Evolutionary conservation across 2,888 invertebrate genomes (phyloP), one percentile per base, ranked within the genome.

Genomic region (Rhagonycha fulva): DNA sequence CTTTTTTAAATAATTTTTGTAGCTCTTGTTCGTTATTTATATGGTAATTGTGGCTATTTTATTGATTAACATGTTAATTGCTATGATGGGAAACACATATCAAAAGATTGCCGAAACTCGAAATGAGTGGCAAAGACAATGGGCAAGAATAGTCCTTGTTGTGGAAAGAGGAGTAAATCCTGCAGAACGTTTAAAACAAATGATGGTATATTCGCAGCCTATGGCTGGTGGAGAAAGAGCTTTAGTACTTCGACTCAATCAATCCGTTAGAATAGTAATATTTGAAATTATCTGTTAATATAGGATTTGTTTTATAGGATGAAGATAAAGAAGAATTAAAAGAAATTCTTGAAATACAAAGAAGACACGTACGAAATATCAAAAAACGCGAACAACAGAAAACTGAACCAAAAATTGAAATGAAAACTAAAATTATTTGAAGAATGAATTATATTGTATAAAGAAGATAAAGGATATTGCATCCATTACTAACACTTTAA

Each of bases 71-170:
- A 97, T 99, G 97, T 90, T 99, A 88, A 99, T 99, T 84, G 98
- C 98, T 79, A 99, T 99, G 98, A 99, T 99, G 99, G 99, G 98
- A 0, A 98, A 98, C 88, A 99, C 99, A 3, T 99, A 99, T 87
- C 97, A 98, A 87, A 96, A 98, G 89, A 98, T 99, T 82, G 97
- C 97, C 0, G 97, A 98, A 88, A 98, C 98, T 0, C 92, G 96
- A 81, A 98, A 98, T 87, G 98, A 99, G 88, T 99, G 98, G 98
- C 98, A 98, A 88, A 89, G 99, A 85, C 95, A 95, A 90, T 99
- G 98, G 98, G 99, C 99, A 0, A 91, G 98, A 81, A 99, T 99
- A 78, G 98, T 99, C 47, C 89, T 99, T 79, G 98, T 99, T 60
- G 96, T 99, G 23, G 99, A 99, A 87, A 91, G 99, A 87, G 98